Conservation (phyloP, 2,888 invertebrate species). For the Plebejus melissa region DNA sequence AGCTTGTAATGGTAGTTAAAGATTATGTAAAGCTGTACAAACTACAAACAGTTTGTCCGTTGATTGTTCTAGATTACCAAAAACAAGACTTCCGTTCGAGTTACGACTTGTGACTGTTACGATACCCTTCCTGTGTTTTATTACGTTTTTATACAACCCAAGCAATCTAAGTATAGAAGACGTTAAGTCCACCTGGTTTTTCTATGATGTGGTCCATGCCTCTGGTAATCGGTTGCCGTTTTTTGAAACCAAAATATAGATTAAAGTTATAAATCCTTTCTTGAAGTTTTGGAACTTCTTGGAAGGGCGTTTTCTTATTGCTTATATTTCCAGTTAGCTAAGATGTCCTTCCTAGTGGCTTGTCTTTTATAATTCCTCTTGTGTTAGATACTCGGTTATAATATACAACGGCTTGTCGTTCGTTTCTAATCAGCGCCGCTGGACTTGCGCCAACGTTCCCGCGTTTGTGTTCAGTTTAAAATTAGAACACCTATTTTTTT, state of each 20-base stretch:
- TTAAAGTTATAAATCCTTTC: not conserved
- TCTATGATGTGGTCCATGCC: not conserved
- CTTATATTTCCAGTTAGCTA: not conserved
- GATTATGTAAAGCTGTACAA: slow-evolving; percentile 24
- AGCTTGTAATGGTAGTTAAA: not conserved
- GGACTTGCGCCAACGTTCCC: slow-evolving; percentile 73
- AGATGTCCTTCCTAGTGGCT: not conserved
- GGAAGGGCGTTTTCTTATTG: not conserved
- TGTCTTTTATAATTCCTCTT: not conserved
- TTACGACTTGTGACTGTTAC: slow-evolving; percentile 18
- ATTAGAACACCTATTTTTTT: slow-evolving; percentile 72
- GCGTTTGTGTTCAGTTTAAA: slow-evolving; percentile 65
- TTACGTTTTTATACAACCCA: not conserved
- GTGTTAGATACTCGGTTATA: slow-evolving; percentile 32
- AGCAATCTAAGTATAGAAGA: slow-evolving; percentile 9
- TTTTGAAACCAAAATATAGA: slow-evolving; percentile 3
- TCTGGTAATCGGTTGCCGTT: not conserved
- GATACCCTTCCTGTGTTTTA: slow-evolving; percentile 15
- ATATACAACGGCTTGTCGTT: slow-evolving; percentile 56
- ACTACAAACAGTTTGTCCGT: slow-evolving; percentile 21
- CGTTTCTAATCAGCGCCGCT: slow-evolving; percentile 57
- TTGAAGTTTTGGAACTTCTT: not conserved
- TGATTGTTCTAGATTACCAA: slow-evolving; percentile 23
- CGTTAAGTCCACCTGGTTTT: slow-evolving; percentile 1
- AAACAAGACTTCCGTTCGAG: slow-evolving; percentile 22